A percentile compares a stretch with the other conserved stretches of the same genome.
Conservation (phyloP, 2,888 invertebrate species). For the Thyatira batis region DNA sequence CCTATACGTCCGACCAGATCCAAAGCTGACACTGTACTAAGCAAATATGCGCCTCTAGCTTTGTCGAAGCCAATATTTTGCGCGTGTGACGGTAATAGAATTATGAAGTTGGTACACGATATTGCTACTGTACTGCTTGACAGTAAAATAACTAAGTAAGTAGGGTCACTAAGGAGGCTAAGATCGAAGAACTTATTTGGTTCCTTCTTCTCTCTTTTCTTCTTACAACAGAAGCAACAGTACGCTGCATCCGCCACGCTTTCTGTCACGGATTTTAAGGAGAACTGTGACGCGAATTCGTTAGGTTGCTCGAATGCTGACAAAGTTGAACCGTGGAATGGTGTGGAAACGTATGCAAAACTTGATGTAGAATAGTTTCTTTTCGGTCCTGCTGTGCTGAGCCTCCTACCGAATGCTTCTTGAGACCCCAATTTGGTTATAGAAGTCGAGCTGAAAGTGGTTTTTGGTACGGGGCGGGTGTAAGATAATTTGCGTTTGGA, state of each 20-base stretch:
- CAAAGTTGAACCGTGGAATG: constrained; percentile 92
- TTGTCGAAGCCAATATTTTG: constrained; percentile 87
- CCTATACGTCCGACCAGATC: constrained; percentile 93
- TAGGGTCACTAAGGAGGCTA: constrained; percentile 86
- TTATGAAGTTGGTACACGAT: constrained; percentile 94
- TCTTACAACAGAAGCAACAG: constrained; percentile 71
- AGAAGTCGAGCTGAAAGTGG: constrained; percentile 82
- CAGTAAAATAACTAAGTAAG: constrained; percentile 90
- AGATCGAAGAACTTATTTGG: constrained; percentile 88
- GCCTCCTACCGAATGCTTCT: constrained; percentile 58
- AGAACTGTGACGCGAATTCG: constrained; percentile 90
- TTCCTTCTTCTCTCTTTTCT: constrained; percentile 59
- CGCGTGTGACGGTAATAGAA: constrained; percentile 90
- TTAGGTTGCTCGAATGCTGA: constrained; percentile 88
- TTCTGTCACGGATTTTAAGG: constrained; percentile 85
- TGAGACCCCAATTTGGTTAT: constrained; percentile 70
- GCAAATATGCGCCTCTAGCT: constrained; percentile 85
- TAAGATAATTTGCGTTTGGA: constrained; percentile 69
- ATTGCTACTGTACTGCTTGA: constrained; percentile 94
- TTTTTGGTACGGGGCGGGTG: constrained; percentile 57
- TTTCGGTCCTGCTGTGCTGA: constrained; percentile 73
- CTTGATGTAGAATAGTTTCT: constrained; percentile 90
- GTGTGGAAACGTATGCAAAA: constrained; percentile 91
- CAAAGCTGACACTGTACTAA: constrained; percentile 90
- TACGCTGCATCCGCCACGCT: constrained; percentile 77